Percentiles rank a stretch among this genome's conserved stretches.
These are phyloP conservation scores for Neosilurus hyrtlii DNA, from an alignment of 2,797 vertebrate species.

Conservation along the genomic window DNA sequence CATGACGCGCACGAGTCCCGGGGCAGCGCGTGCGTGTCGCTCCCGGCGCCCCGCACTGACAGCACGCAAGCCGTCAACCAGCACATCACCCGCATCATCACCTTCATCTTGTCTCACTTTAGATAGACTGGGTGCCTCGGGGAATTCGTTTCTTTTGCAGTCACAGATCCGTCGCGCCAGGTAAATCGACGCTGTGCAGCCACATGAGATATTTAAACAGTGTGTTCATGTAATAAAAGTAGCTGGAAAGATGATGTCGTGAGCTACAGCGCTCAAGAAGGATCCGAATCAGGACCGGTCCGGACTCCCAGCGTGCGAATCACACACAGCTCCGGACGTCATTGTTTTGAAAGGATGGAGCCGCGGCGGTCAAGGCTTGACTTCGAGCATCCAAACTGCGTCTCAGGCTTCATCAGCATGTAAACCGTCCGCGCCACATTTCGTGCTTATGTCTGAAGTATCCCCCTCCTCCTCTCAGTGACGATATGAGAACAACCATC, in stretches of 20 bases:
- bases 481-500: slow-evolving; percentile 1
- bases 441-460: not conserved
- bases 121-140: not conserved
- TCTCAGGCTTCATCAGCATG: not conserved
- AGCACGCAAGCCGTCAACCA: slow-evolving; percentile 64
- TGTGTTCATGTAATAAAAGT: slow-evolving; percentile 46
- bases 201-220: slow-evolving; percentile 43
- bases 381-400: slow-evolving; percentile 29
- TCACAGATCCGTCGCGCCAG: slow-evolving; percentile 29
- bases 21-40: slow-evolving; percentile 66
- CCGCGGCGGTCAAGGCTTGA: slow-evolving; percentile 12
- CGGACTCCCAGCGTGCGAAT: slow-evolving; percentile 20
- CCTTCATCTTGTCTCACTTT: slow-evolving; percentile 64
- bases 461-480: not conserved
- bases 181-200: slow-evolving; percentile 38
- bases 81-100: slow-evolving; percentile 50
- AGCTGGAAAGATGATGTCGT: slow-evolving; percentile 14
- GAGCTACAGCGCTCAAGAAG: slow-evolving; percentile 7
- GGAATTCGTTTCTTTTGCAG: slow-evolving; percentile 4
- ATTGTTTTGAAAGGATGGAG: slow-evolving; percentile 43
- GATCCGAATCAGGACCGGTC: slow-evolving; percentile 22
- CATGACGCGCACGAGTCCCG: slow-evolving; percentile 89
- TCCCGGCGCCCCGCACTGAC: slow-evolving; percentile 67
- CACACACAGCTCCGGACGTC: slow-evolving; percentile 34
- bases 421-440: not conserved